Evolutionary conservation across 2,113 vertebrate species (phyloP), one percentile per base, ranked within the genome.

Genomic region (Sisor rabdophorus): DNA sequence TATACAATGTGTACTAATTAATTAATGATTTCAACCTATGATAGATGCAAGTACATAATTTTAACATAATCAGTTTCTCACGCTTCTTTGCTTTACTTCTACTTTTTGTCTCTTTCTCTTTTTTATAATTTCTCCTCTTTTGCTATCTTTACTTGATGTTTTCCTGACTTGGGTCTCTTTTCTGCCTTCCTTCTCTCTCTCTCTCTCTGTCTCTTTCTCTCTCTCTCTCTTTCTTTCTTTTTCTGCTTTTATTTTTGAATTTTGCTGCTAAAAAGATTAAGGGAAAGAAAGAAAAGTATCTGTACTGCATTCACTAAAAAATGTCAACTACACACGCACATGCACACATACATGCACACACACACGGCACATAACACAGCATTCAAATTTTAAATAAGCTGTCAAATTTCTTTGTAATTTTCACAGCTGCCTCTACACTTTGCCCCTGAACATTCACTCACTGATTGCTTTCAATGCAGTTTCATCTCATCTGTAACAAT

Each of bases 351-450:
- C 58, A 30, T 24, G 12, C 60, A 63, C 28, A 63, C 60, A 63
- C 60, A 63, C 61, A 44, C 63, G n/a, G 1, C 7, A 67, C 40
- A 55, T 16, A 32, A 52, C 8, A 70, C 8, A 70, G 26, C 11
- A 80, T 83, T 86, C 53, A 84, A 82, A 80, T 87, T 87, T 71
- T 22, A 67, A 67, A n/a, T 50, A 11, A 61, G 59, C 71, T 63
- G 53, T 50, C 32, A 72, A 19, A 72, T 72, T 58, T 72, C 15
- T 58, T 58, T 72, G 53, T 36, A 44, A 24, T 22, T 72, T 72
- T 44, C 54, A 12, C 15, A 44, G 32, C 30, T 55, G 32, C 70
- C 22, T 50, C 47, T 67, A 26, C 44, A 67, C 36, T 65, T 65
- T 71, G 26, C 50, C 68, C 1, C 52, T 24, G 11, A 71, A 24